A percentile compares a stretch with the other conserved stretches of the same genome.
Conservation (phyloP, 2,113 vertebrate species). For the Elaphurus davidianus region DNA sequence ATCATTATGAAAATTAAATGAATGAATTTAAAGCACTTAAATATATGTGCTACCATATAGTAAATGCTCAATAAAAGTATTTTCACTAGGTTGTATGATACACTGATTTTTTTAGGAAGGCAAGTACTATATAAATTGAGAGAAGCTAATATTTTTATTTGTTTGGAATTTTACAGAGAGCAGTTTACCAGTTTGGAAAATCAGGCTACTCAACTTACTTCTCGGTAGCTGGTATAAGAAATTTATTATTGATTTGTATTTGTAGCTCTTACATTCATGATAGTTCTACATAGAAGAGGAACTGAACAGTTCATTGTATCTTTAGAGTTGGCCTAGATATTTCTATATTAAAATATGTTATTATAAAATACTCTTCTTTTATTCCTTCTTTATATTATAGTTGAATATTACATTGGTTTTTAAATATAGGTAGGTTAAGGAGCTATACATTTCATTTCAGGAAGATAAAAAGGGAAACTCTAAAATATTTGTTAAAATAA, state of each 20-base stretch:
- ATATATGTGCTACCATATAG: background rate
- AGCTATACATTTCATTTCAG: constrained; percentile 2
- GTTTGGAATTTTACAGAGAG: background rate
- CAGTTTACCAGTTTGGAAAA: background rate
- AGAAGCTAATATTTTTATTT: constrained; percentile 5
- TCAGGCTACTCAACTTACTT: background rate
- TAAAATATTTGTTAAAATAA: background rate
- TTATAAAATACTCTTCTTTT: background rate
- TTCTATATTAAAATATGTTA: background rate
- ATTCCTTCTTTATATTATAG: background rate
- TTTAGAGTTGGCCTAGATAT: background rate
- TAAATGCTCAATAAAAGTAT: background rate
- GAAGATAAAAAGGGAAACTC: background rate
- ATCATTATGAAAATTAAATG: background rate
- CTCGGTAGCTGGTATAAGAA: background rate
- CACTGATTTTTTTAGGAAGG: background rate
- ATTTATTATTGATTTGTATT: background rate
- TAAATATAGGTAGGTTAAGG: background rate
- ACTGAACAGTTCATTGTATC: background rate
- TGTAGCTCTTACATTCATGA: background rate
- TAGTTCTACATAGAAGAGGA: background rate
- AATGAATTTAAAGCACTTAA: background rate
- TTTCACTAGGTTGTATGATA: constrained; percentile 4
- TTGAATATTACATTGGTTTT: background rate
- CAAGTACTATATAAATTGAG: background rate